Base-by-base conservation (phyloP, 2,888 invertebrate genomes). In the Antheraea yamamai region DNA sequence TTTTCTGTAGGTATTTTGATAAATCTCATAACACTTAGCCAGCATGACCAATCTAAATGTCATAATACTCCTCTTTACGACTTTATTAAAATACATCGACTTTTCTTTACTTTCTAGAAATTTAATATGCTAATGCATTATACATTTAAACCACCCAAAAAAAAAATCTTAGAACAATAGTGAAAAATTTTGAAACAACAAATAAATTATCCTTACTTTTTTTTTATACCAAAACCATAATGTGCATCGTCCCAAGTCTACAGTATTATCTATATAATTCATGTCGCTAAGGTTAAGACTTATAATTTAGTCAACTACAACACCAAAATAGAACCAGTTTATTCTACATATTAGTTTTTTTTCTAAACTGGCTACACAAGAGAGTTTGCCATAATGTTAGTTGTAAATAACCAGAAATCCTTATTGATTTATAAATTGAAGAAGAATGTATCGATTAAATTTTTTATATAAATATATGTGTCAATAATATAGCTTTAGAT, bases 261-360 rank as follows among this genome's bases (percentile, higher is more conserved):
- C 23, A 23, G 61, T 74, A 79, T 77, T 76, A 81, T 71, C 79
- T 80, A 61, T 81, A 79, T 47, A 80, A 76, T 75, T 74, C 73
- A 77, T 51, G 12, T 35, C 6, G 18, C 35, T 4, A 18, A 18
- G 23, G 23, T 61, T 61, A 61, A 12, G n/a, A 35, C 20, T 39
- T n/a, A 70, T n/a, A 70, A 70, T 70, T 70, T 20, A 39, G 39
- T 70, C 8, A 70, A 39, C 14, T 35, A 70, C 35, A 70, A 70
- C 35, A 70, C 70, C 39, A 39, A 70, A 39, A 70, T 39, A 39
- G 39, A 70, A 20, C 70, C 70, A 70, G 10, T 70, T n/a, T 20
- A 39, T n/a, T 39, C 39, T 70, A 70, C 16, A 66, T 70, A 39
- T 39, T 70, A 70, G 35, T 70, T n/a, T 4, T 66, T 4, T 30